Conservation (phyloP, 2,113 vertebrate species). For the Onychostruthus taczanowskii region DNA sequence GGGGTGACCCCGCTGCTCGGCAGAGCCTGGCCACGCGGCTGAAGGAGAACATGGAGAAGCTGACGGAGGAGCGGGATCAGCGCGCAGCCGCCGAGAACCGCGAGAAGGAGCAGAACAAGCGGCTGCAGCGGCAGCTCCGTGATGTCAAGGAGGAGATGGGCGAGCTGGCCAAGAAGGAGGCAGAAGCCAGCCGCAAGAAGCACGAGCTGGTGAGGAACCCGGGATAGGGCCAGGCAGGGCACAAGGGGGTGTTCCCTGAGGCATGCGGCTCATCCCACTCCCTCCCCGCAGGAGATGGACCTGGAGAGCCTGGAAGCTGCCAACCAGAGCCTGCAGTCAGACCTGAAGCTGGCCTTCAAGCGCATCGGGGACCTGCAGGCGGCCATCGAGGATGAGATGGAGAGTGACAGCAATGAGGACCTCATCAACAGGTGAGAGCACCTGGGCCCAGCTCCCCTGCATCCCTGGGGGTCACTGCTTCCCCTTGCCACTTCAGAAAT, state of each 20-base stretch:
- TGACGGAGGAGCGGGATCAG: conserved; percentile 93
- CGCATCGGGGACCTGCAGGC: conserved; percentile 97
- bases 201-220: conserved; percentile 86
- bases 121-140: conserved; percentile 90
- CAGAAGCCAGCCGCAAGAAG: conserved; percentile 94
- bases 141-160: conserved; percentile 93
- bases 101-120: conserved; percentile 96
- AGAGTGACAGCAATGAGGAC: conserved; percentile 96
- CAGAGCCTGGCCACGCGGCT: conserved; percentile 88
- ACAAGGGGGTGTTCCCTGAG: accelerated
- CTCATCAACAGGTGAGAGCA: conserved; percentile 91
- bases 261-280: background rate
- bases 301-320: conserved; percentile 94
- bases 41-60: conserved; percentile 95
- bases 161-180: conserved; percentile 92
- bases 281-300: conserved; percentile 88
- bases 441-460: background rate
- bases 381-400: conserved; percentile 98
- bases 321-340: conserved; percentile 96
- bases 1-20: background rate
- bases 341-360: conserved; percentile 97
- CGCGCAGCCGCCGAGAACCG: conserved; percentile 85
- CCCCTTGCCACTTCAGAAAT: background rate
- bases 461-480: background rate
- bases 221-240: accelerated